Conservation (phyloP, 2,113 vertebrate species). For the Gambusia affinis region DNA sequence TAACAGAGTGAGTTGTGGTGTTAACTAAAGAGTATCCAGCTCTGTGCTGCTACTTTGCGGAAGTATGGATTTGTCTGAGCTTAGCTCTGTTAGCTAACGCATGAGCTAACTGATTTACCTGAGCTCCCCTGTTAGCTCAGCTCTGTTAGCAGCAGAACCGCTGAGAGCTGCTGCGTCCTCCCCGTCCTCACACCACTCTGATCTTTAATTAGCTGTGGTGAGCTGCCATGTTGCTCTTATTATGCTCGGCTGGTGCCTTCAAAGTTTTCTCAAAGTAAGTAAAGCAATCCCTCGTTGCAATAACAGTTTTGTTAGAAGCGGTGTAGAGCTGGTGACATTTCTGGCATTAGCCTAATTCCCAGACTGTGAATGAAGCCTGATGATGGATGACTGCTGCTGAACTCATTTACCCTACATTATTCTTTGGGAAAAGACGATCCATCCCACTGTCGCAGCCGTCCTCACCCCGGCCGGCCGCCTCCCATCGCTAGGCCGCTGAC, state of each 20-base stretch:
- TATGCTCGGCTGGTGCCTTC: background rate
- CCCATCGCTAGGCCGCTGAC: constrained; percentile 15
- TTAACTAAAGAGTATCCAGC: too few species aligned
- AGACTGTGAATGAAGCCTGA: constrained; percentile 9
- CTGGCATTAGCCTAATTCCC: constrained; percentile 17
- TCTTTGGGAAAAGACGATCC: constrained; percentile 48
- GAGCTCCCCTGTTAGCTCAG: constrained; percentile 11
- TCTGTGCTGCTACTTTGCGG: too few species aligned
- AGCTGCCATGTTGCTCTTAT: background rate
- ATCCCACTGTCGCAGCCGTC: constrained; percentile 38
- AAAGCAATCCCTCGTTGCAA: background rate
- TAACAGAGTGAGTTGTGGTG: too few species aligned
- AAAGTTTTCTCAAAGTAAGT: background rate
- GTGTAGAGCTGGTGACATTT: constrained; percentile 8
- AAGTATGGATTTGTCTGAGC: too few species aligned
- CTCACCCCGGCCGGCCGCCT: constrained; percentile 11
- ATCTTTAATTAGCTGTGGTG: constrained; percentile 37
- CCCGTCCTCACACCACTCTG: constrained; percentile 31
- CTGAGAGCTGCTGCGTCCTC: constrained; percentile 1
- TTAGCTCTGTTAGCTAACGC: too few species aligned
- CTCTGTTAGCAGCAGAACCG: constrained; percentile 18
- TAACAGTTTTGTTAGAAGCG: background rate
- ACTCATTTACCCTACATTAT: constrained; percentile 61
- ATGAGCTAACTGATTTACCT: too few species aligned
- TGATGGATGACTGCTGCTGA: constrained; percentile 64